These are phyloP conservation scores for Solea senegalensis DNA, from an alignment of 2,113 vertebrate species.

Conservation along the genomic window DNA sequence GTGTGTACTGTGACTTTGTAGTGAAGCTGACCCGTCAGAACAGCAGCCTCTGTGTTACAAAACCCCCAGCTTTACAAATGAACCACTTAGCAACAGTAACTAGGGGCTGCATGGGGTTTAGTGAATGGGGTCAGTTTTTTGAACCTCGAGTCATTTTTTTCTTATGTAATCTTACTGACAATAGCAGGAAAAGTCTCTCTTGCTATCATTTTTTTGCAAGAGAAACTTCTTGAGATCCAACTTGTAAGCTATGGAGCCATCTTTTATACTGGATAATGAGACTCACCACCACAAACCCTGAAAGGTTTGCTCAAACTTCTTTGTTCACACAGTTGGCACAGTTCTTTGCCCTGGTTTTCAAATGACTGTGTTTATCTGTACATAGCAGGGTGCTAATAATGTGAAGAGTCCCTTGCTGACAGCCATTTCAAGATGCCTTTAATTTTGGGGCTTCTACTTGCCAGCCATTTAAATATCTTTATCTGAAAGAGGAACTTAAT, in stretches of 20 bases:
- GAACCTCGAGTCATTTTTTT: background rate
- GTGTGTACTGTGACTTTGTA: background rate
- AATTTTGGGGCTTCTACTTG: background rate
- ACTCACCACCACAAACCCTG: conserved; percentile 22
- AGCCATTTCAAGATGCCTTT: background rate
- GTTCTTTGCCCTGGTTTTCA: conserved; percentile 32
- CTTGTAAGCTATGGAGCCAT: conserved; percentile 16
- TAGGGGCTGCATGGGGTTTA: background rate
- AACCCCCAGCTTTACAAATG: background rate
- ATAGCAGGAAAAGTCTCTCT: background rate
- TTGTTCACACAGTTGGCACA: conserved; percentile 25
- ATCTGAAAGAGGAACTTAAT: background rate
- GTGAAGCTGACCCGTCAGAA: background rate
- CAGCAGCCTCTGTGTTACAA: background rate
- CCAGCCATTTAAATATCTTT: background rate
- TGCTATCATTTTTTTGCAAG: background rate
- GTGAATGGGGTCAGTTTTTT: background rate
- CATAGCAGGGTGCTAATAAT: conserved; percentile 19
- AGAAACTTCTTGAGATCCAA: conserved; percentile 33
- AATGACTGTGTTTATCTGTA: conserved; percentile 26
- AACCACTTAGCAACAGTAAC: background rate
- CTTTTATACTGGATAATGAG: conserved; percentile 62
- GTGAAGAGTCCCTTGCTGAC: conserved; percentile 13
- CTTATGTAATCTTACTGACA: background rate
- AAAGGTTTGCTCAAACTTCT: conserved; percentile 40